Base-by-base conservation (phyloP, 2,888 invertebrate species). In the Aphidoletes aphidimyza region DNA sequence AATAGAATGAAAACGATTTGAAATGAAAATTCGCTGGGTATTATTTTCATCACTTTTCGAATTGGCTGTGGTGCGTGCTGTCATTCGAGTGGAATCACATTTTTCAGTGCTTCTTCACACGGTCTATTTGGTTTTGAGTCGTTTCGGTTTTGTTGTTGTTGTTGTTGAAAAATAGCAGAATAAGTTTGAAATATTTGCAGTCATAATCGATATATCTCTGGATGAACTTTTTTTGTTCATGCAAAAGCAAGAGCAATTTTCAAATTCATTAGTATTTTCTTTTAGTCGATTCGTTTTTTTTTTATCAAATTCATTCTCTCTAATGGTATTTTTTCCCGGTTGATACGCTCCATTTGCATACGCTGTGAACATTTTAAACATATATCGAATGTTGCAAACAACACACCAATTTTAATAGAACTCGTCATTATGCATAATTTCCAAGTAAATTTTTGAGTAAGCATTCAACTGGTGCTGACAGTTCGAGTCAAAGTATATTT, bases 391-490 rank as follows among this genome's bases (percentile, higher is more conserved):
- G 5, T 69, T 30, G 69, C 69, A 19, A 6, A 47, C n/a, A 54
- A 54, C 22, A 69, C 69, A 30, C 69, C 26, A 69, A 30, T 69
- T 69, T 54, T 69, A 69, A 69, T 69, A 30, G 69, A 69, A 69
- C 30, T 34, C 69, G 30, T 69, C 69, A 69, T 69, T 69, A 30
- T 69, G 34, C 69, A 30, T 69, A 26, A 69, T 69, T 69, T 69
- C 69, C 69, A 69, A 69, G 69, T 69, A 69, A 69, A 26, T 69
- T n/a, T n/a, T 14, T 69, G 69, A 69, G 30, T 69, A 69, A 69
- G 69, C 69, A 69, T 69, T 30, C 69, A 69, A 69, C 69, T 69
- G 69, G 69, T 69, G 69, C 69, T 69, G 69, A 69, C 69, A 69
- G 69, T 69, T 69, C 30, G 30, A 69, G 69, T 69, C 69, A 69